phyloP scores from a whole-genome alignment of 2,797 vertebrate species.

The Columba guinea region DNA sequence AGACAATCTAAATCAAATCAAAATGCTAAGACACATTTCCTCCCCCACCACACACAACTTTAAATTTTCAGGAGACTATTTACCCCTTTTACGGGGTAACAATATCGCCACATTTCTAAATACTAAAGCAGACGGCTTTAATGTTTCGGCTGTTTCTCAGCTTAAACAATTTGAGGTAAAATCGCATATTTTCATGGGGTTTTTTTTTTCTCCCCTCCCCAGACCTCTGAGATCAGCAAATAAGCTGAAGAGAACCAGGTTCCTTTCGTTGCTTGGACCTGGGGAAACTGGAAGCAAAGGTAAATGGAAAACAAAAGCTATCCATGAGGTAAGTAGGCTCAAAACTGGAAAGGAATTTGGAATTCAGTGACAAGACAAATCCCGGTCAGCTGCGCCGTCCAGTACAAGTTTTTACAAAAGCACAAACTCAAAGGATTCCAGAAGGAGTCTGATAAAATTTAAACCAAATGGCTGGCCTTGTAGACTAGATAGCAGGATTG shows the following conservation, averaged over 20 bases:
- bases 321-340: not conserved
- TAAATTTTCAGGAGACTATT: not conserved
- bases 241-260: not conserved
- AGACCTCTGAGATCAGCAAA: not conserved
- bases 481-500: not conserved
- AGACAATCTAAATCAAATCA: not conserved
- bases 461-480: not conserved
- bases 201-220: rapidly evolving
- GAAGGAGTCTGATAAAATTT: not conserved
- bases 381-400: not conserved
- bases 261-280: not conserved
- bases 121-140: not conserved
- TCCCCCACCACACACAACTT: not conserved
- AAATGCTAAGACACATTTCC: not conserved
- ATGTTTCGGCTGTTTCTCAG: not conserved
- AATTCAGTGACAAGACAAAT: not conserved
- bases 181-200: rapidly evolving
- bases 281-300: not conserved
- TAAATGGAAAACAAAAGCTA: not conserved
- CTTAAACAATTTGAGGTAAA: not conserved
- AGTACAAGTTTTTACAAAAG: not conserved
- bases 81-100: not conserved
- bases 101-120: not conserved
- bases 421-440: not conserved
- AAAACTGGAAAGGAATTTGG: not conserved